phyloP scores from a whole-genome alignment of 1,140 invertebrate species.

The Platyura marginata region DNA sequence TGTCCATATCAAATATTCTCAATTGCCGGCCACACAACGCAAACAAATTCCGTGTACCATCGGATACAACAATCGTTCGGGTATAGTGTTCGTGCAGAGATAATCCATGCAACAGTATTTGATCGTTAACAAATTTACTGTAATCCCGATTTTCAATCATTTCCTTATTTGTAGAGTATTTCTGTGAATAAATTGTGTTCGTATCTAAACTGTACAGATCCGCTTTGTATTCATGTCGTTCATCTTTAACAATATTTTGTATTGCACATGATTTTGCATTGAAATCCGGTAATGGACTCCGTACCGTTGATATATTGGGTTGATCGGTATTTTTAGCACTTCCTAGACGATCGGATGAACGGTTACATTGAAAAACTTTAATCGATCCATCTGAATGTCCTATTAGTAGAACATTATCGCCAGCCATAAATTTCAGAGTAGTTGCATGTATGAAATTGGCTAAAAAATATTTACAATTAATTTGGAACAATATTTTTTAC shows the following conservation, averaged over 20 bases:
- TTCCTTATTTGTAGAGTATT: too few relatives aligned
- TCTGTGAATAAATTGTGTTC: too few relatives aligned
- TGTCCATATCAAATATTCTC: not conserved
- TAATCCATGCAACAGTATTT: not conserved
- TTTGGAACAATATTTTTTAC: not conserved
- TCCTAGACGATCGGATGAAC: not conserved
- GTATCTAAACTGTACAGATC: not conserved
- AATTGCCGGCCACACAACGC: not conserved
- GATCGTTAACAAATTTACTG: not conserved
- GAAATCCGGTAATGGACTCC: not conserved
- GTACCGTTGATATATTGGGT: not conserved
- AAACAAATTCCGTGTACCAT: not conserved
- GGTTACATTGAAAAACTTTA: not conserved
- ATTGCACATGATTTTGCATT: slow-evolving; percentile 23
- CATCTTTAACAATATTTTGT: slow-evolving; percentile 22
- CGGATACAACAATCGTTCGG: not conserved
- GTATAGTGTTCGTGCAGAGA: not conserved
- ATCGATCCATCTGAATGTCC: not conserved
- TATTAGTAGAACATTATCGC: not conserved
- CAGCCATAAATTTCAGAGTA: not conserved
- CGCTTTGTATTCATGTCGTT: slow-evolving; percentile 13
- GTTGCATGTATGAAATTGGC: not conserved
- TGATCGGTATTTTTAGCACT: not conserved
- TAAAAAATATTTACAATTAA: not conserved
- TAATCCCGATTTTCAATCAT: too few relatives aligned